phyloP scores from a whole-genome alignment of 2,797 vertebrate genomes.

The Remorina albescens region DNA sequence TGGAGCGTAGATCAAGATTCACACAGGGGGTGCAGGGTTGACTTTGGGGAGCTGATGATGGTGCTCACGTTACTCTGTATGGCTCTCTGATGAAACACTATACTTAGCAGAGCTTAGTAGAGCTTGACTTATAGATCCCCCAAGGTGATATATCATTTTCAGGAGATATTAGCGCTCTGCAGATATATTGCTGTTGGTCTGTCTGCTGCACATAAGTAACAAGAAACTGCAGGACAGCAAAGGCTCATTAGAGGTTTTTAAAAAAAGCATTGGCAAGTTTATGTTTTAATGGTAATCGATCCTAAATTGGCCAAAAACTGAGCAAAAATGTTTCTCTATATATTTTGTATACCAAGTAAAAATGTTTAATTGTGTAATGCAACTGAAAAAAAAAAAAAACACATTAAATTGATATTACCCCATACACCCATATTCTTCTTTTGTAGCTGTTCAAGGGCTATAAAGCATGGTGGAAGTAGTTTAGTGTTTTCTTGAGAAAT shows the following conservation, averaged over 20 bases:
- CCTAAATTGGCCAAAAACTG: too few relatives aligned
- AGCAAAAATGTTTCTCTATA: too few relatives aligned
- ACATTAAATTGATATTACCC: too few relatives aligned
- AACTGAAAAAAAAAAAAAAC: too few relatives aligned
- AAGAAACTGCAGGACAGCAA: not conserved
- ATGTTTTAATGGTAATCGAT: too few relatives aligned
- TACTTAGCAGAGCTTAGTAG: not conserved
- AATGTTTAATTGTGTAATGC: too few relatives aligned
- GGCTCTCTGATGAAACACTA: not conserved
- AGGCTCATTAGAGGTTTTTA: not conserved
- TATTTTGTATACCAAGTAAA: too few relatives aligned
- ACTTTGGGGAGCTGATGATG: not conserved
- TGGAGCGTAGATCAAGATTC: not conserved
- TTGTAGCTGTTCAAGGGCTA: not conserved
- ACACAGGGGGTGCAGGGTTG: not conserved
- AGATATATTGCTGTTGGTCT: not conserved
- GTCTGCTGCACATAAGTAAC: not conserved
- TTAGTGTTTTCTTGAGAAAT: not conserved
- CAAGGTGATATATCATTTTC: conserved; percentile 10
- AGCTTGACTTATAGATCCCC: not conserved
- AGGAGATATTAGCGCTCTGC: not conserved
- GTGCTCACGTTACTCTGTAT: not conserved
- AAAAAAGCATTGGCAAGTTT: not conserved
- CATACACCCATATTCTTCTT: not conserved
- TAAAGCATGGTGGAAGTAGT: not conserved